Conservation (phyloP, 2,888 invertebrate genomes). For the Drosophila quinaria region DNA sequence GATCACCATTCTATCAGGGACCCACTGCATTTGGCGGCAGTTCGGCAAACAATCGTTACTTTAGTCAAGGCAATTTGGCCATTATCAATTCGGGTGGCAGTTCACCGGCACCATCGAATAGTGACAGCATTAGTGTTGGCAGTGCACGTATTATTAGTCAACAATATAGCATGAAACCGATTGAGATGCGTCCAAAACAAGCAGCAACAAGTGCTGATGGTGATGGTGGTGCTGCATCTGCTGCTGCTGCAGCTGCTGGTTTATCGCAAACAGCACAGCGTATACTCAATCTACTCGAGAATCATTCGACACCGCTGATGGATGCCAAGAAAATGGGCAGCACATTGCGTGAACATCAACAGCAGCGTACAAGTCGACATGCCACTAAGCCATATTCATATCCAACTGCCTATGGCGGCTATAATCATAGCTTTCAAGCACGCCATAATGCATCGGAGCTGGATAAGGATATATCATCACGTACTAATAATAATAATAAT, state of each 20-base stretch:
- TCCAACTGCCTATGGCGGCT: conserved; percentile 20
- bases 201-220: neutral
- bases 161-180: conserved; percentile 36
- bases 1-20: conserved; percentile 90
- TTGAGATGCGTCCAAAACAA: conserved; percentile 47
- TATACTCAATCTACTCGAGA: conserved; percentile 92
- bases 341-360: conserved; percentile 74
- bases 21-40: conserved; percentile 92
- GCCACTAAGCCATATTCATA: conserved; percentile 53
- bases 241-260: conserved; percentile 7
- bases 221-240: neutral
- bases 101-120: conserved; percentile 75
- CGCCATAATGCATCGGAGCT: neutral
- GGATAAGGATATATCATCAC: conserved; percentile 4
- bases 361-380: conserved; percentile 48
- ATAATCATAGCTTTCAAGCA: conserved; percentile 18
- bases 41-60: conserved; percentile 87
- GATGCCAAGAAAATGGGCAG: conserved; percentile 92
- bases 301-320: conserved; percentile 92
- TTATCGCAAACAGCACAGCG: conserved; percentile 89
- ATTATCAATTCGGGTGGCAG: conserved; percentile 64
- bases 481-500: conserved; percentile 4
- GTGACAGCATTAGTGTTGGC: conserved; percentile 23
- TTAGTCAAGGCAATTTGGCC: conserved; percentile 76
- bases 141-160: conserved; percentile 5